Conservation (phyloP, 2,797 vertebrate genomes). For the Salarias fasciatus region DNA sequence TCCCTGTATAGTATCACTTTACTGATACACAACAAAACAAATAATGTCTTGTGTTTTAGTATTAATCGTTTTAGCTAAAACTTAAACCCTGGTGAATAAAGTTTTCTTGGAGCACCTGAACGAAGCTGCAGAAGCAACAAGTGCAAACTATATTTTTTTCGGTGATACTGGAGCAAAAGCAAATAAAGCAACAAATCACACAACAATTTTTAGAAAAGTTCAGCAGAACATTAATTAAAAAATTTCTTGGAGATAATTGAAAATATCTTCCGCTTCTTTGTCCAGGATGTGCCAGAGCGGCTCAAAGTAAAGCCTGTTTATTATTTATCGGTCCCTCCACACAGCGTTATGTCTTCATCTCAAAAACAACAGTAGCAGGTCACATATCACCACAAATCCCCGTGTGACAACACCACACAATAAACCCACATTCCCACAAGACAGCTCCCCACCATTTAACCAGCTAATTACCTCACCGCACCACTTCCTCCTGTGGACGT, state of each 20-base stretch:
- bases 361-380: constrained; percentile 32
- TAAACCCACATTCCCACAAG: constrained; percentile 50
- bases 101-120: too few species aligned
- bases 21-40: too few species aligned
- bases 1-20: too few species aligned
- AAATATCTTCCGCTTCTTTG: too few species aligned
- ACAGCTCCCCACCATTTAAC: constrained; percentile 59
- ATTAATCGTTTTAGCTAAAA: too few species aligned
- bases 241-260: background rate
- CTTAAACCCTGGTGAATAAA: too few species aligned
- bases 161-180: too few species aligned
- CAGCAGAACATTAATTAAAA: background rate
- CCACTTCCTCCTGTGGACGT: constrained; percentile 51
- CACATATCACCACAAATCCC: constrained; percentile 42
- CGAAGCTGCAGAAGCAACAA: background rate
- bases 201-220: constrained; percentile 1
- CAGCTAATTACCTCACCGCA: constrained; percentile 65
- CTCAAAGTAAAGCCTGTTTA: constrained; percentile 6
- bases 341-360: constrained; percentile 16
- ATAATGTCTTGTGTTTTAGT: too few species aligned
- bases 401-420: constrained; percentile 21
- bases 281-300: background rate
- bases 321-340: constrained; percentile 17
- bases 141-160: background rate
- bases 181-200: too few species aligned